Evolutionary conservation across 2,797 vertebrate genomes (phyloP), one percentile per base, ranked within the genome.

Genomic region (Phalloptychus januarius): DNA sequence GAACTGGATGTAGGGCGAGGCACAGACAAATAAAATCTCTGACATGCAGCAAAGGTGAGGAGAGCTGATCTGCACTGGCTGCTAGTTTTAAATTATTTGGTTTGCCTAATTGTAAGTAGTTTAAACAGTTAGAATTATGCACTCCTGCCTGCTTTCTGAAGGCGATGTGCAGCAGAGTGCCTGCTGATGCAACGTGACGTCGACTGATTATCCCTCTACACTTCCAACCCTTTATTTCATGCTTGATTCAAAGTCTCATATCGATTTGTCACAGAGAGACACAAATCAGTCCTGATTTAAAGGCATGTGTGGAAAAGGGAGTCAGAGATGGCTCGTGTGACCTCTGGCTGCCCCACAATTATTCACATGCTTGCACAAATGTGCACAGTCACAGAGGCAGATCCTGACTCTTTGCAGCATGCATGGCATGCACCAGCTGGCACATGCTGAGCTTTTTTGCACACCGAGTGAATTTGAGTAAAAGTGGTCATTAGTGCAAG

Each of bases 401-500:
- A 77, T 80, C n/a, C 50, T 16, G 76, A 72, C 74, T 78, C 71
- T 75, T 42, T 74, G 33, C 82, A 52, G 72, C 46, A 71, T 83
- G 86, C 36, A 74, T 83, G 87, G 78, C 85, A 85, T 77, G 79
- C 82, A 83, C 61, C 83, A 74, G 78, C 72, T 87, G 82, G 88
- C 88, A 86, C 69, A 33, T 81, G 82, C 76, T 83, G 83, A 23
- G 71, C 40, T 65, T 79, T 80, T 82, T 84, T 73, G 80, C 85
- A 86, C 79, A 78, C 77, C 36, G 77, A 78, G 82, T 83, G 75
- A 82, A 85, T 83, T 80, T 81, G 84, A 87, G 84, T 90, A 74
- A 86, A 89, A 88, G 89, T 90, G 79, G 91, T 92, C 85, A 83
- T 93, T 94, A 93, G 79, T 84, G 85, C 85, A 87, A 91, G 80